A percentile compares a stretch with the other conserved stretches of the same genome.
phyloP scores from a whole-genome alignment of 2,797 vertebrate genomes.

The Hephaestus fuliginosus region DNA sequence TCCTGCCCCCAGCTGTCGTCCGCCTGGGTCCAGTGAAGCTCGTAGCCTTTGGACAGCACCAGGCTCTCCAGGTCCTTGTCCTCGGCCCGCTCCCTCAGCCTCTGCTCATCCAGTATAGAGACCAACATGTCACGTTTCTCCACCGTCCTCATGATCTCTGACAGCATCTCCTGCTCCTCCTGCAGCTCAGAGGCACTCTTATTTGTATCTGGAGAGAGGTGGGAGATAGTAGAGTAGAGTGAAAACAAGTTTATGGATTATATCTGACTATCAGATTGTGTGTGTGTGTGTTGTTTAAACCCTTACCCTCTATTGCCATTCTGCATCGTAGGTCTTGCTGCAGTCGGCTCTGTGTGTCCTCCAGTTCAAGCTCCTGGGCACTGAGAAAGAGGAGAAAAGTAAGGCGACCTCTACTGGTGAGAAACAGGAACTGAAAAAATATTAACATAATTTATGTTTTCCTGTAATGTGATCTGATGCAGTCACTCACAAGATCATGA shows the following conservation, averaged over 20 bases:
- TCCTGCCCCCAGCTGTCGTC: conserved; percentile 60
- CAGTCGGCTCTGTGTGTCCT: conserved; percentile 92
- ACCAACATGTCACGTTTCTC: conserved; percentile 91
- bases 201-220: conserved; percentile 75
- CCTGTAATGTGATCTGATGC: not conserved
- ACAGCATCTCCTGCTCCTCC: conserved; percentile 88
- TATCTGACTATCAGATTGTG: not conserved
- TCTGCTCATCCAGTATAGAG: conserved; percentile 89
- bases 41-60: conserved; percentile 82
- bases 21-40: conserved; percentile 76
- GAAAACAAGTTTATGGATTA: not conserved
- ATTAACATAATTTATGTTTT: not conserved
- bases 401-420: conserved; percentile 9
- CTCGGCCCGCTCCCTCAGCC: conserved; percentile 89
- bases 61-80: conserved; percentile 88
- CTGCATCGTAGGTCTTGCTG: conserved; percentile 89
- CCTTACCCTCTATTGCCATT: conserved; percentile 90
- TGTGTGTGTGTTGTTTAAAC: not conserved
- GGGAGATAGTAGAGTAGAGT: not conserved
- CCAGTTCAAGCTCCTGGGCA: conserved; percentile 93
- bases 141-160: conserved; percentile 91
- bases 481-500: conserved; percentile 88
- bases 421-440: not conserved
- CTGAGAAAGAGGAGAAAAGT: conserved; percentile 74
- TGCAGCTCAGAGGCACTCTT: conserved; percentile 85